These are phyloP conservation scores for Bombycilla garrulus DNA, from an alignment of 2,113 vertebrate species.

Conservation along the genomic window DNA sequence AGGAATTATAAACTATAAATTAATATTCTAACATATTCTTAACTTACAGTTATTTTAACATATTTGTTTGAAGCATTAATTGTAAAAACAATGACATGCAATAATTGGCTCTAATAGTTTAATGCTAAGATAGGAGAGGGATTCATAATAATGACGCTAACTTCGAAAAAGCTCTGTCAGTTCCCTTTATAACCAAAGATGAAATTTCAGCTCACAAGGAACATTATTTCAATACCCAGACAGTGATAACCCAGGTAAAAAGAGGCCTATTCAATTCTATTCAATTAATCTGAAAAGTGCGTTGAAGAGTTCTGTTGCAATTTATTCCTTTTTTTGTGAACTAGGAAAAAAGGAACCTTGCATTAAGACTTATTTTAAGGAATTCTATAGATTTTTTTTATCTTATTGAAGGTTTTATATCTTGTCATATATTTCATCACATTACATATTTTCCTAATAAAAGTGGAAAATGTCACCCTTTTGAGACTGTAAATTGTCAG, in stretches of 20 bases:
- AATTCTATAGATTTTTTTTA: neutral
- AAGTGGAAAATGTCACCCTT: neutral
- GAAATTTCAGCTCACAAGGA: conserved; percentile 16
- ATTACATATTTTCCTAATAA: neutral
- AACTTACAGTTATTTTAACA: neutral
- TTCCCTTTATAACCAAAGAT: neutral
- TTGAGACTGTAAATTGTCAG: neutral
- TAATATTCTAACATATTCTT: neutral
- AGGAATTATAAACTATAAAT: neutral
- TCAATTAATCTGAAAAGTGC: neutral
- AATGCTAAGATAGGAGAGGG: neutral
- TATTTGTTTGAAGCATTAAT: neutral
- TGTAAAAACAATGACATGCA: neutral
- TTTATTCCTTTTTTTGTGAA: neutral
- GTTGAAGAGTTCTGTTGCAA: neutral
- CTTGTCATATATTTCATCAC: neutral
- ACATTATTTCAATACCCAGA: neutral
- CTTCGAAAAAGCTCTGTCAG: neutral
- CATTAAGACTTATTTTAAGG: neutral
- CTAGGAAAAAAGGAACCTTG: neutral
- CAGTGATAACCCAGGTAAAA: neutral
- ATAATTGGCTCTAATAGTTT: neutral
- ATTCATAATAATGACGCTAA: neutral
- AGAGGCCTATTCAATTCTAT: neutral
- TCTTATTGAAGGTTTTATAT: neutral